Base-by-base conservation (phyloP, 2,797 vertebrate genomes). In the Channallabes apus region DNA sequence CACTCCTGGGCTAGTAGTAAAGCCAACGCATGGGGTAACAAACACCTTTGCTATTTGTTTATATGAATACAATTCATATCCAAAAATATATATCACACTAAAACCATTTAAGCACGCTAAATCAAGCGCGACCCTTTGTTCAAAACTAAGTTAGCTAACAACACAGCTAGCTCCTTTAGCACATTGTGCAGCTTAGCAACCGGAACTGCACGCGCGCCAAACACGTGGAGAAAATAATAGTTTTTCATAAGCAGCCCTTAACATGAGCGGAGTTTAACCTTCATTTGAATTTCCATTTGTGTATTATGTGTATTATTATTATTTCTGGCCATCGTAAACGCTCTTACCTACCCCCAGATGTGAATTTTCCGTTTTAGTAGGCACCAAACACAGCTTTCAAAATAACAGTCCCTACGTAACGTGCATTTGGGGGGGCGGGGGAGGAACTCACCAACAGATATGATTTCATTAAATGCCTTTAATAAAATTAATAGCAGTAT, bases 361-460 rank as follows among this genome's bases (percentile, higher is more conserved):
- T 24, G 65, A 83, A 2, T 69, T 83, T 85, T n/a, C n/a, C 68
- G 12, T 54, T 76, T 86, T 86, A 86, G 85, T 81, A 80, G 65
- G 76, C 38, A 54, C 62, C 22, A 46, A 38, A 3, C 41, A n/a
- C 58, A 9, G 0, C 18, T 76, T 87, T 86, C 82, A 87, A 83
- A 80, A 72, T 86, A 90, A 86, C 82, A 85, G 89, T 87, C 84
- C 11, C 77, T 4, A 4, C 24, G 38, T 15, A 51, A 58, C 0
- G 6, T 9, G 22, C 3, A 8, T 54, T 29, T 41, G 1, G 9
- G 46, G 46, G 2, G 46, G 46, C 0, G 2, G 11, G 9, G 46
- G 46, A 1, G 41, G 72, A 20, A 54, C 54, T 3, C 20, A 59
- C 32, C 15, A 46, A 58, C 24, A 67, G 27, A 56, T 9, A 22